Evolutionary conservation across 2,797 vertebrate genomes (phyloP).

Genomic region (Pristis pectinata): DNA sequence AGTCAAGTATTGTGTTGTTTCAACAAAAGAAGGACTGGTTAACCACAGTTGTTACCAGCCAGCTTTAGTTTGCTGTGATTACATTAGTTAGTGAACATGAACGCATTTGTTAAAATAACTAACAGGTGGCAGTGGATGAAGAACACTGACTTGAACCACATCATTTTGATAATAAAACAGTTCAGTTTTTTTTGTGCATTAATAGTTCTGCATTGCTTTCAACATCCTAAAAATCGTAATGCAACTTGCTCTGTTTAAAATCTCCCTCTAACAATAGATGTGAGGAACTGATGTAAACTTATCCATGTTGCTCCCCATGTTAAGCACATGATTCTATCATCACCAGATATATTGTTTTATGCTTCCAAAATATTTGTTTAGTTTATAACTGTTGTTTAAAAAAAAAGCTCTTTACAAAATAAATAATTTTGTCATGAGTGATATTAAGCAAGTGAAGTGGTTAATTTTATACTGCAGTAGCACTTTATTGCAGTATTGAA

Average conservation of each 20-base stretch:
- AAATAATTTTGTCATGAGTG: background rate
- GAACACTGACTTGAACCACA: background rate
- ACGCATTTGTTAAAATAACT: background rate
- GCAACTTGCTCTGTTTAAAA: background rate
- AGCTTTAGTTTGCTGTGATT: background rate
- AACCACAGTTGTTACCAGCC: background rate
- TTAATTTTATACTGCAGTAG: background rate
- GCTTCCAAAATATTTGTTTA: background rate
- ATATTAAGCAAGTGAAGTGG: background rate
- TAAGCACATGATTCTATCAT: too few relatives aligned
- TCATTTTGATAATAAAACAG: background rate
- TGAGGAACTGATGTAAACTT: background rate
- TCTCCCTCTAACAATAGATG: background rate
- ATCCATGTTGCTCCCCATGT: background rate
- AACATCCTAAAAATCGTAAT: background rate
- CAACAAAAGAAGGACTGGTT: background rate
- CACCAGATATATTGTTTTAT: too few relatives aligned
- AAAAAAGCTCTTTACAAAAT: background rate
- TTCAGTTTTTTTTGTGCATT: background rate
- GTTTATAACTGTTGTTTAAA: background rate
- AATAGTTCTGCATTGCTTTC: background rate
- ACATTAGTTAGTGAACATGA: background rate
- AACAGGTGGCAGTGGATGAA: background rate
- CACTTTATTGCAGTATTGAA: background rate
- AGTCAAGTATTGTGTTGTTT: background rate